phyloP scores from a whole-genome alignment of 1,140 invertebrate species.

The Episyrphus balteatus region DNA sequence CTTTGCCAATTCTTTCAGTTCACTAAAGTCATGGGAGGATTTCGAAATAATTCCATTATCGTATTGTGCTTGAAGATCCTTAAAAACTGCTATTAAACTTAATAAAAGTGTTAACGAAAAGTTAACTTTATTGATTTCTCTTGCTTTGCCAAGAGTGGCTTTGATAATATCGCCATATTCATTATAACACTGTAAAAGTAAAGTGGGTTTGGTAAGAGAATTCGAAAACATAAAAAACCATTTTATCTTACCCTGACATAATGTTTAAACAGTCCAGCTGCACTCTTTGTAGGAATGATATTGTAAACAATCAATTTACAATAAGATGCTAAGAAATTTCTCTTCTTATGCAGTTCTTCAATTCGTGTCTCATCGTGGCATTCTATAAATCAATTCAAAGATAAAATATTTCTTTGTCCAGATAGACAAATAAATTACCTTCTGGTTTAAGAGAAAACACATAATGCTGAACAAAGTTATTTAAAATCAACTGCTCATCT shows the following conservation, averaged over 20 bases:
- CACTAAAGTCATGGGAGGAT: conserved; percentile 28
- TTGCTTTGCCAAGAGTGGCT: conserved; percentile 86
- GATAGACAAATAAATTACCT: conserved; percentile 10
- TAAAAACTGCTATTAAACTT: conserved; percentile 43
- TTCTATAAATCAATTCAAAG: conserved; percentile 38
- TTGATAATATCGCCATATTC: conserved; percentile 99
- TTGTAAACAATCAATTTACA: conserved; percentile 98
- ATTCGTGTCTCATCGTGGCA: conserved; percentile 88
- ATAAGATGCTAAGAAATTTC: conserved; percentile 92
- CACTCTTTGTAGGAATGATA: conserved; percentile 82
- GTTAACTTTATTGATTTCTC: conserved; percentile 95
- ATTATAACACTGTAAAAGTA: conserved; percentile 71
- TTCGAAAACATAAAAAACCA: neutral
- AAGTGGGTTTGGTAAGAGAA: neutral
- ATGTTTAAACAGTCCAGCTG: conserved; percentile 92
- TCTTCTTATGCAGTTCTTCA: conserved; percentile 88
- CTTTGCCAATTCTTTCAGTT: conserved; percentile 78
- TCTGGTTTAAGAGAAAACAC: conserved; percentile 57
- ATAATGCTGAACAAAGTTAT: conserved; percentile 84
- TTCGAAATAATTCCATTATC: conserved; percentile 23
- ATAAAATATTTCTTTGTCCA: neutral
- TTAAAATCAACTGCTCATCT: conserved; percentile 69
- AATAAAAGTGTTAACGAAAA: conserved; percentile 91
- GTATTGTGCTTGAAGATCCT: conserved; percentile 22
- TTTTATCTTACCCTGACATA: conserved; percentile 83